Conservation (phyloP, 1,140 invertebrate species). For the Maniola jurtina region DNA sequence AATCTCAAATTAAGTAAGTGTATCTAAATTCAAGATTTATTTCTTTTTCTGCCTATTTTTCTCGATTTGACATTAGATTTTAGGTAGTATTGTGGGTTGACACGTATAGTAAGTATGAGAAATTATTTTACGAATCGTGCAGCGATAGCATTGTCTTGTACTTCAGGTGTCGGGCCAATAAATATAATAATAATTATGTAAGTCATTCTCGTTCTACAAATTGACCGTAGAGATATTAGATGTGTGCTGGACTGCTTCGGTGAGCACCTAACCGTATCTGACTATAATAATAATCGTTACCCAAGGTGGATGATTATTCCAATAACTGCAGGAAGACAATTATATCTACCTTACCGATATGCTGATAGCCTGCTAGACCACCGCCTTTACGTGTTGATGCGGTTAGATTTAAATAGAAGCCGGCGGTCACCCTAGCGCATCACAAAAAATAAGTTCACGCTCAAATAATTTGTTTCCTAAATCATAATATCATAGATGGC, state of each 20-base stretch:
- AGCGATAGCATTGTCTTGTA: too few relatives aligned
- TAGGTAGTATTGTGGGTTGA: too few relatives aligned
- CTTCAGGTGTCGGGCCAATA: too few relatives aligned
- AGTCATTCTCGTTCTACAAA: not conserved
- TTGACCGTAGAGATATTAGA: not conserved
- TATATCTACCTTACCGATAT: not conserved
- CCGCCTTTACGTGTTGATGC: not conserved
- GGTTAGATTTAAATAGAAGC: not conserved
- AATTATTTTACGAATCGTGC: too few relatives aligned
- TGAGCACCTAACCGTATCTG: not conserved
- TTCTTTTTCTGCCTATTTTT: too few relatives aligned
- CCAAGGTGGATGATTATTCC: constrained; percentile 1
- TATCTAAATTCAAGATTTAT: too few relatives aligned
- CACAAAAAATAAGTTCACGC: too few relatives aligned
- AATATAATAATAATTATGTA: too few relatives aligned
- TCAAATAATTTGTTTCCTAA: too few relatives aligned
- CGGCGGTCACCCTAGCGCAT: not conserved
- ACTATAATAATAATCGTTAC: not conserved
- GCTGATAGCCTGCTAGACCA: not conserved
- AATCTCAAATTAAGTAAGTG: not conserved
- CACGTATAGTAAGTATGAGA: too few relatives aligned
- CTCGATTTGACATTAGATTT: too few relatives aligned
- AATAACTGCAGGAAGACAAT: not conserved
- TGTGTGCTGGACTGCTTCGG: not conserved
- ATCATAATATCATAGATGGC: too few relatives aligned